Conservation (phyloP, 2,888 invertebrate genomes). For the Macrosoma leucophasiata region DNA sequence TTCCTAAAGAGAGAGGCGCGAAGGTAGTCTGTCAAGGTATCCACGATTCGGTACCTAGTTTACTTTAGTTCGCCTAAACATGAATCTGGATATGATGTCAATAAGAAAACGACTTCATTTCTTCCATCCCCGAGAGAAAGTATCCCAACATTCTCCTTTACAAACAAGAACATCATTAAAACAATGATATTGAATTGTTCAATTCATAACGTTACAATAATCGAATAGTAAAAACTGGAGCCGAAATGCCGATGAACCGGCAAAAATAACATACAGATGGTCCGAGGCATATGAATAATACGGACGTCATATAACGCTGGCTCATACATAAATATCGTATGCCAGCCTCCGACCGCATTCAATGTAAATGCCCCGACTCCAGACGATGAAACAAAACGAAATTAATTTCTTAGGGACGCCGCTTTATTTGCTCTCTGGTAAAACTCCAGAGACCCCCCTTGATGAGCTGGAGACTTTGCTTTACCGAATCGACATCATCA, state of each 20-base stretch:
- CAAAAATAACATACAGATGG: slow-evolving; percentile 69
- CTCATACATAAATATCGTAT: slow-evolving; percentile 70
- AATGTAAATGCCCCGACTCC: slow-evolving; percentile 71
- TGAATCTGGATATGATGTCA: no score
- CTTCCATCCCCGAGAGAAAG: no score
- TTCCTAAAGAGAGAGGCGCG: no score
- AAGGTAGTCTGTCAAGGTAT: no score
- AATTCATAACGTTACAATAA: slow-evolving; percentile 15
- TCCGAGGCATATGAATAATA: slow-evolving; percentile 68
- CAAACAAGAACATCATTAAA: no score
- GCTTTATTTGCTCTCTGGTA: slow-evolving; percentile 60
- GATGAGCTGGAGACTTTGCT: slow-evolving; percentile 54
- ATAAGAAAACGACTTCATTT: slow-evolving; percentile 8
- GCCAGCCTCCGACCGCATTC: slow-evolving; percentile 70
- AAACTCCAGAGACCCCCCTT: slow-evolving; percentile 66
- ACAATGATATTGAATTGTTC: slow-evolving; percentile 3
- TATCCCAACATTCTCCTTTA: no score
- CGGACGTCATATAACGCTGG: slow-evolving; percentile 65
- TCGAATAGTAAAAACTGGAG: slow-evolving; percentile 21
- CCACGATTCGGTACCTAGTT: no score
- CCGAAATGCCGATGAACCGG: slow-evolving; percentile 60
- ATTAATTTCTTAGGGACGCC: slow-evolving; percentile 71
- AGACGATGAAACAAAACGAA: slow-evolving; percentile 73
- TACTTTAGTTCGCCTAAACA: no score
- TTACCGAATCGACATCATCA: slow-evolving; percentile 47